Conservation (phyloP, 2,113 vertebrate genomes). For the Atlantisia rogersi region DNA sequence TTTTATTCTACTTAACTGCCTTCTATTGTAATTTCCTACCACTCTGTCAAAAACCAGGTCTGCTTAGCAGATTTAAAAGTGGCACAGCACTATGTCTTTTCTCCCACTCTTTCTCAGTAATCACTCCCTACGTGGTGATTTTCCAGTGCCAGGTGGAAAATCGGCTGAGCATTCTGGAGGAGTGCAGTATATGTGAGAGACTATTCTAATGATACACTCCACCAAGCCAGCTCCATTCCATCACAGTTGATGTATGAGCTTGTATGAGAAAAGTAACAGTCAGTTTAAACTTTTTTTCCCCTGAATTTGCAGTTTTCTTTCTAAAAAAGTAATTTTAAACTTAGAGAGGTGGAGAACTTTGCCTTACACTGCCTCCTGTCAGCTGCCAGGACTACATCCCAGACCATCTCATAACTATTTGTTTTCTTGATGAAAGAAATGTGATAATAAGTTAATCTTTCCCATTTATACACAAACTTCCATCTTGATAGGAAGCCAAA, state of each 20-base stretch:
- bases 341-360: slow-evolving; percentile 12
- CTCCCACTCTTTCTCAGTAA: not conserved
- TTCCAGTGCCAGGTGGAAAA: slow-evolving; percentile 33
- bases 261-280: not conserved
- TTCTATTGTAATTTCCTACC: not conserved
- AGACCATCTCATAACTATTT: not conserved
- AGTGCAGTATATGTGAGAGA: not conserved
- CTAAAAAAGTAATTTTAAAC: slow-evolving; percentile 43
- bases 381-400: not conserved
- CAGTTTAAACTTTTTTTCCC: slow-evolving; percentile 30
- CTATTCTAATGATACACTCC: not conserved
- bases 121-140: not conserved
- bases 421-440: not conserved
- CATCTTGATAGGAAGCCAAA: not conserved
- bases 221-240: not conserved
- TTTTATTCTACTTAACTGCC: not conserved
- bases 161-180: not conserved
- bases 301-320: slow-evolving; percentile 57
- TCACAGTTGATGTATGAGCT: slow-evolving; percentile 38
- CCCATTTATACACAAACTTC: not conserved
- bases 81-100: not conserved
- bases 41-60: not conserved
- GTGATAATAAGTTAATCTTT: slow-evolving; percentile 16
- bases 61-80: not conserved
- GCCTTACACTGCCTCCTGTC: not conserved